Conservation (phyloP, 2,888 invertebrate genomes). For the Protodeltote pygarga region DNA sequence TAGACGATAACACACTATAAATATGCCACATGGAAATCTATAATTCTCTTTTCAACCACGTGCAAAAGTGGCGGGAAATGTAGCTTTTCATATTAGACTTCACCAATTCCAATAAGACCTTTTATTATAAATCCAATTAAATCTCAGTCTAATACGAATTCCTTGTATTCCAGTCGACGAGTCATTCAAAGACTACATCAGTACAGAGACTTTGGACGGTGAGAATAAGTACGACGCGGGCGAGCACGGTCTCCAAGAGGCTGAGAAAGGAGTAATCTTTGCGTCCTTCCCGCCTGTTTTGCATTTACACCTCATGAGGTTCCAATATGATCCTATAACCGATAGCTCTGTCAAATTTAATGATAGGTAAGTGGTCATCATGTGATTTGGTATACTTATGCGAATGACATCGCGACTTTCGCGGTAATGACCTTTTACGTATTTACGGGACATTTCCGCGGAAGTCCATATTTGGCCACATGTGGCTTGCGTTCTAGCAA, state of each 20-base stretch:
- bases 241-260: conserved; percentile 97
- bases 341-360: conserved; percentile 99
- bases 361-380: conserved; percentile 88
- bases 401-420: no score
- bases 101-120: background rate
- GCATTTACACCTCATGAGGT: conserved; percentile 99
- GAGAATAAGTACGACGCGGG: conserved; percentile 99
- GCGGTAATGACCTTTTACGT: no score
- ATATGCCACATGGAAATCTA: no score
- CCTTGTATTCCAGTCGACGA: conserved; percentile 90
- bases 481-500: no score
- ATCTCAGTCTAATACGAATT: background rate
- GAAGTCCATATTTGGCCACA: no score
- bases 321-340: conserved; percentile 99
- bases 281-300: conserved; percentile 98
- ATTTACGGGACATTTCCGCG: no score
- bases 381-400: background rate
- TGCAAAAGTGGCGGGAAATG: no score
- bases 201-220: conserved; percentile 97
- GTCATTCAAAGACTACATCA: conserved; percentile 98
- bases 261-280: conserved; percentile 99
- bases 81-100: no score
- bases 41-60: no score
- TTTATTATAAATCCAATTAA: background rate
- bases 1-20: no score